Conservation (phyloP, 2,888 invertebrate species). For the Mythimna ferrago region DNA sequence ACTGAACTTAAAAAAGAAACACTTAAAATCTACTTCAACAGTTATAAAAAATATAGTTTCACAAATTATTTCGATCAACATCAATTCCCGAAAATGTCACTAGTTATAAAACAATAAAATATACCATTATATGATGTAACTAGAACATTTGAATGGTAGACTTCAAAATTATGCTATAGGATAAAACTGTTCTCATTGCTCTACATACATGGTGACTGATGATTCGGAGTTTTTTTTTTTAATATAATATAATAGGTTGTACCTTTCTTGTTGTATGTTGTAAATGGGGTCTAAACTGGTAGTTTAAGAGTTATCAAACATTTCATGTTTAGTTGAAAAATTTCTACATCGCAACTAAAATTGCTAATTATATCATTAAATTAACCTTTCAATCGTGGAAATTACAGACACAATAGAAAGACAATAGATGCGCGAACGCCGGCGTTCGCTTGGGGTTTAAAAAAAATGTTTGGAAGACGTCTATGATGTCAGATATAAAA, state of each 20-base stretch:
- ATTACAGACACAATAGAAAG: too few relatives aligned
- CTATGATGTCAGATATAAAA: too few relatives aligned
- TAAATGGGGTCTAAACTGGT: not conserved
- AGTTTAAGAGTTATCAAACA: too few relatives aligned
- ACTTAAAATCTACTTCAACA: slow-evolving; percentile 11
- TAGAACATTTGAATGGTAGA: not conserved
- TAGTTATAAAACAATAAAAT: not conserved
- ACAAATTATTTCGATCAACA: slow-evolving; percentile 7
- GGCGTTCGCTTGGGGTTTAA: too few relatives aligned
- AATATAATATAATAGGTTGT: not conserved
- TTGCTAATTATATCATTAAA: too few relatives aligned
- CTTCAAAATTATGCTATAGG: not conserved
- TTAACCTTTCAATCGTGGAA: too few relatives aligned
- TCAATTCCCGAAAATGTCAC: not conserved
- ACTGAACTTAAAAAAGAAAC: not conserved
- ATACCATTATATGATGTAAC: not conserved
- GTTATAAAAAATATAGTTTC: slow-evolving; percentile 3
- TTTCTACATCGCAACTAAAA: too few relatives aligned
- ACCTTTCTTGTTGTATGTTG: not conserved
- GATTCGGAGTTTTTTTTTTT: not conserved
- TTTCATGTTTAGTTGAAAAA: too few relatives aligned
- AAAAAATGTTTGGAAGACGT: too few relatives aligned
- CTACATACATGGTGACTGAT: not conserved
- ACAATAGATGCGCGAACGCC: too few relatives aligned
- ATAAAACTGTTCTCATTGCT: not conserved